Base-by-base conservation (phyloP, 2,888 invertebrate species). In the Hipparchia semele region DNA sequence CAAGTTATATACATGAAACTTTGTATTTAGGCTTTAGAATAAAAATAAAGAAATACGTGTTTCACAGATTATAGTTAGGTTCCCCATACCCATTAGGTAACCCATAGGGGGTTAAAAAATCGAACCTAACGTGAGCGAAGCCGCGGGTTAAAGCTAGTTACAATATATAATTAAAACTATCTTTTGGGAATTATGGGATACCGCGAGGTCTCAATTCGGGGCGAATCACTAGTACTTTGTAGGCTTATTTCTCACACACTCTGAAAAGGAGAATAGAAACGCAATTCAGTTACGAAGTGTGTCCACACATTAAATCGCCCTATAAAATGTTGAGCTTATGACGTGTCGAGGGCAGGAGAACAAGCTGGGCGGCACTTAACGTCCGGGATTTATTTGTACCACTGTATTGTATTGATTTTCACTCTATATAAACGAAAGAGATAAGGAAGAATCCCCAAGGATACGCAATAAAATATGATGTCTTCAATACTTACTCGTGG, bases 201-300 rank as follows among this genome's bases (percentile, higher is more conserved):
- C 23, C 23, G 23, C 23, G 23, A 23, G 23, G 23, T 23, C 23
- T 23, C 23, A 23, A 23, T 23, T 23, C 23, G 1, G 23, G 23
- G 23, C 23, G 23, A 23, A 23, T 1, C 23, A 23, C 23, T 23
- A 23, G 23, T 23, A 23, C 23, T 23, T 23, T 39, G 39, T 39
- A 39, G 39, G 39, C 49, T 59, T 69, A 70, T 71, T 56, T 73
- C 76, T 76, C 76, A 78, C 70, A 75, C 75, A 78, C 76, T 79
- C 74, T 62, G 53, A 23, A 70, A 74, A 75, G 65, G 70, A 68
- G 69, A 73, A 65, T 74, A 73, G 77, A 79, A 77, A 75, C 77
- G 76, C 78, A 78, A 79, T 54, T 54, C 53, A 54, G 74, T 76
- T 61, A 68, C 66, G 65, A 61, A 70, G 51, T 45, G 66, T 75